Conservation (phyloP, 2,113 vertebrate species). For the Vireo altiloquus region DNA sequence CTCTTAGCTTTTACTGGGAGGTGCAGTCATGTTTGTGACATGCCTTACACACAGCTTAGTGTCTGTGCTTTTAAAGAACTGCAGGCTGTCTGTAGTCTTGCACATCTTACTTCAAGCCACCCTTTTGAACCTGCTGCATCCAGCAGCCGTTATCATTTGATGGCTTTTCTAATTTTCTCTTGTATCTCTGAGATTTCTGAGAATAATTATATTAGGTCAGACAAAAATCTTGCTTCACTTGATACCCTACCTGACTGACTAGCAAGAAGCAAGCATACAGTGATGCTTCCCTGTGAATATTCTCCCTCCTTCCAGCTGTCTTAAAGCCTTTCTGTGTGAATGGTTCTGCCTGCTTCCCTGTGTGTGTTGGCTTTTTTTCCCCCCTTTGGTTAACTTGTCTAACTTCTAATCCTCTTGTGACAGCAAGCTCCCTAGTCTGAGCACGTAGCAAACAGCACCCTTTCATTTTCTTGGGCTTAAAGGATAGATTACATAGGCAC, state of each 20-base stretch:
- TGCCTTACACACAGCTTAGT: background rate
- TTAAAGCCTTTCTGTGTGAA: background rate
- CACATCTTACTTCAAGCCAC: background rate
- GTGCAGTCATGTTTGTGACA: background rate
- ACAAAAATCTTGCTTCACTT: background rate
- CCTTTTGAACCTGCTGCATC: background rate
- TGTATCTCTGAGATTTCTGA: background rate
- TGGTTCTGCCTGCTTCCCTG: background rate
- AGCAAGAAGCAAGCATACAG: background rate
- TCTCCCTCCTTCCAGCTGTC: background rate
- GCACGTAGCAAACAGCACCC: background rate
- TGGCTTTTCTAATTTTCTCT: background rate
- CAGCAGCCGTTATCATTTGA: background rate
- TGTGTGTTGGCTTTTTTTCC: background rate
- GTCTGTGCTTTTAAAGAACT: background rate
- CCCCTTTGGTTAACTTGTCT: background rate
- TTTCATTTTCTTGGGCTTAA: background rate
- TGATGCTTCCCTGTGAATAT: background rate
- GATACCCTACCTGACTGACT: background rate
- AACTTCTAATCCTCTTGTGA: background rate
- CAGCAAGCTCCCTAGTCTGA: background rate
- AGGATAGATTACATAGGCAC: background rate
- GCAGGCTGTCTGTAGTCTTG: background rate
- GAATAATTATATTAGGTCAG: background rate
- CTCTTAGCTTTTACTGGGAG: slow-evolving; percentile 5